A percentile compares a stretch with the other conserved stretches of the same genome.
Conservation (phyloP, 1,140 invertebrate species). For the Achroia grisella region DNA sequence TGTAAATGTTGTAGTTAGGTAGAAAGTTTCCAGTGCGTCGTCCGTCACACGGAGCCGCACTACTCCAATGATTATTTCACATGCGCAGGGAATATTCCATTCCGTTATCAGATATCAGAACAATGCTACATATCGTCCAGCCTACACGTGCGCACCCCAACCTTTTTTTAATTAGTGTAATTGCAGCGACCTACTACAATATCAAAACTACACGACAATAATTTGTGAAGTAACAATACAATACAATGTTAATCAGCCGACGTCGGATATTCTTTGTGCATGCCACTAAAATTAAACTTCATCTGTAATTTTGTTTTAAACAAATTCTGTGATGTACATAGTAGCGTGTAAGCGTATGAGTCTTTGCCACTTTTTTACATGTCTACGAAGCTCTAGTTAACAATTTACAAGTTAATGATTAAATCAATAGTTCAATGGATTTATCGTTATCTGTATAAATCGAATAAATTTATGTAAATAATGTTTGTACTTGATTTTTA, state of each 20-base stretch:
- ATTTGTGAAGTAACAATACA: too few relatives aligned
- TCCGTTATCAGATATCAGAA: too few relatives aligned
- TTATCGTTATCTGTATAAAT: slow-evolving; percentile 44
- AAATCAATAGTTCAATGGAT: slow-evolving; percentile 29
- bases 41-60: too few relatives aligned
- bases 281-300: slow-evolving; percentile 23
- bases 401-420: slow-evolving; percentile 14
- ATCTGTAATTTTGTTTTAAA: slow-evolving; percentile 31
- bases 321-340: slow-evolving; percentile 55
- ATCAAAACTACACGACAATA: too few relatives aligned
- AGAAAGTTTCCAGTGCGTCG: slow-evolving; percentile 1
- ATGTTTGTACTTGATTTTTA: slow-evolving; percentile 46
- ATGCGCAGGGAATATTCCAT: too few relatives aligned
- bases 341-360: slow-evolving; percentile 60
- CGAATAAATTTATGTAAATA: slow-evolving; percentile 46
- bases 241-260: too few relatives aligned
- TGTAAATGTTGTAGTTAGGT: slow-evolving; percentile 35
- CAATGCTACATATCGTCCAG: too few relatives aligned
- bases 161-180: too few relatives aligned
- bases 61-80: too few relatives aligned
- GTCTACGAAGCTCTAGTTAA: slow-evolving; percentile 43
- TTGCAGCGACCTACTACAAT: too few relatives aligned
- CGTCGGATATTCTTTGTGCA: slow-evolving; percentile 24
- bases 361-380: slow-evolving; percentile 70
- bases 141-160: too few relatives aligned